Base-by-base conservation (phyloP, 2,797 vertebrate species). In the Amphiprion clarkii region DNA sequence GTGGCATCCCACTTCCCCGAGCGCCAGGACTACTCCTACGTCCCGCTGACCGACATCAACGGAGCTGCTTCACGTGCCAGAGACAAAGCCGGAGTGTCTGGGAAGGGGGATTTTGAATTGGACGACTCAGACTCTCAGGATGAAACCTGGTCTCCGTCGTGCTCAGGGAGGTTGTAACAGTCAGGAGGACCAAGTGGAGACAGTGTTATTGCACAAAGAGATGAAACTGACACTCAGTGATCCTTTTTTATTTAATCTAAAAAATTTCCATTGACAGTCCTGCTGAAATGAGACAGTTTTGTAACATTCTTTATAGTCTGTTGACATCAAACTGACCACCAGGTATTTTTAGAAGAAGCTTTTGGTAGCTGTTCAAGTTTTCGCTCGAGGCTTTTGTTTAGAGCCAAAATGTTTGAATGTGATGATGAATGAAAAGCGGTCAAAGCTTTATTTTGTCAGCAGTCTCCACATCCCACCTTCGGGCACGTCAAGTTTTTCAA, bases 61-160 rank as follows among this genome's bases (percentile, higher is more conserved):
- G 39, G 83, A n/a, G 65, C 44, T 1, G 2, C 51, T 0, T 25
- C 66, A 0, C 3, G 6, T 0, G 21, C 52, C 3, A 6, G 27
- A 8, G 25, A 31, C 1, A 4, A 19, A 4, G 6, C 5, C 5
- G 8, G 31, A 13, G 59, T 33, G 6, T 27, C 67, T 13, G n/a
- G 40, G 39, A 72, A 49, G 4, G 40, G 21, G 4, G 39, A 14
- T 6, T 58, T 88, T 3, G 60, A 40, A 4, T 1, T 12, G 54
- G 86, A 93, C 4, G 89, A 92, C 31, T 91, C 84, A 0, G 93
- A 93, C 72, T 93, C 89, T 3, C 44, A 93, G 74, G 92, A 93
- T 9, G 88, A 91, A 3, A 48, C 84, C 44, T 94, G 84, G 81
- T 56, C 83, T n/a, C 63, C 65, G 9, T 60, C 51, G 0, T 12